phyloP scores from a whole-genome alignment of 2,113 vertebrate species.

The Perca schrenkii region DNA sequence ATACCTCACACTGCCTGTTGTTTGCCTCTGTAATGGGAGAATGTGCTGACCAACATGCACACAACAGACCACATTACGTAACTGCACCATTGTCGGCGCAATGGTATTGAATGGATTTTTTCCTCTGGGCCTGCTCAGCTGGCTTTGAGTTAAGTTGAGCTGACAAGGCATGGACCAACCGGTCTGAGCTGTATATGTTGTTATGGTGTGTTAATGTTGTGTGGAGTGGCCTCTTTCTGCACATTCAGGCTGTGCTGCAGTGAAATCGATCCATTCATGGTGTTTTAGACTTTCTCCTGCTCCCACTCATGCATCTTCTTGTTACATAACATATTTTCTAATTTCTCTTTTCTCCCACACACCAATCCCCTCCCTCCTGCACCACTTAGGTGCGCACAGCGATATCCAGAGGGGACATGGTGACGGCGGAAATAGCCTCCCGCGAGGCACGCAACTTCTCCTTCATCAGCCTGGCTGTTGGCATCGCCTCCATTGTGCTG shows the following conservation, averaged over 20 bases:
- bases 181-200: conserved; percentile 59
- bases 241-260: conserved; percentile 54
- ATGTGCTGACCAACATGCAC: conserved; percentile 53
- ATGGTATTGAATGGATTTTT: conserved; percentile 74
- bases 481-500: conserved; percentile 94
- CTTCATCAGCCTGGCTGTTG: conserved; percentile 95
- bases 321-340: conserved; percentile 57
- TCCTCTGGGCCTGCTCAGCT: conserved; percentile 68
- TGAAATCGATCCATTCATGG: conserved; percentile 68
- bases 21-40: conserved; percentile 31
- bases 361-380: neutral
- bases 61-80: conserved; percentile 66
- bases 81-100: conserved; percentile 70
- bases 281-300: conserved; percentile 43
- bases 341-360: conserved; percentile 36
- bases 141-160: conserved; percentile 73
- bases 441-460: conserved; percentile 95
- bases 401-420: conserved; percentile 92
- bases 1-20: conserved; percentile 33
- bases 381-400: conserved; percentile 90
- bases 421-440: conserved; percentile 93
- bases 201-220: conserved; percentile 36
- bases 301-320: conserved; percentile 56
- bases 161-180: conserved; percentile 71
- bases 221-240: conserved; percentile 48